These are phyloP conservation scores for Rhynchophorus ferrugineus DNA, from an alignment of 1,140 invertebrate species.

Conservation along the genomic window DNA sequence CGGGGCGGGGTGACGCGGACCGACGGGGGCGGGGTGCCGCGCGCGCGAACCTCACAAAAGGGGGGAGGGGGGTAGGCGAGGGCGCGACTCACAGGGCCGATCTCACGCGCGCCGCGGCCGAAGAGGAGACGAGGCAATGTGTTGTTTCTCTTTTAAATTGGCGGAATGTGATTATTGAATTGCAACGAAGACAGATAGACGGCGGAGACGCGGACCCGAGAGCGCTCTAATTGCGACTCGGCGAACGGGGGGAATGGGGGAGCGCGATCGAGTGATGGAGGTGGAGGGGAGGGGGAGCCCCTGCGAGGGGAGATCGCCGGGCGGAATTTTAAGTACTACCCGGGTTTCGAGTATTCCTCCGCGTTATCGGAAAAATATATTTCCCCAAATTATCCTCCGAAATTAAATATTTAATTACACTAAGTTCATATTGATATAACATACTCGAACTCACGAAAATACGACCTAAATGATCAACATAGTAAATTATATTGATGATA, in stretches of 20 bases:
- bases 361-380: no score
- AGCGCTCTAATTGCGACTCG: neutral
- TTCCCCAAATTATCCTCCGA: no score
- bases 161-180: constrained; percentile 23
- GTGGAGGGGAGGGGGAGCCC: neutral
- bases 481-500: no score
- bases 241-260: neutral
- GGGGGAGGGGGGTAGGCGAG: constrained; percentile 3
- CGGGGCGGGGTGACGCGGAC: neutral
- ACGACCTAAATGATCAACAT: no score
- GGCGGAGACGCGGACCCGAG: constrained; percentile 12
- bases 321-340: neutral
- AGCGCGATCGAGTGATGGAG: neutral
- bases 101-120: constrained; percentile 3
- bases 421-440: no score
- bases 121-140: neutral
- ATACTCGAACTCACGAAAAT: no score
- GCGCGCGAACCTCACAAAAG: no score
- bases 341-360: no score
- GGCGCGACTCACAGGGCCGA: constrained; percentile 5
- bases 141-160: constrained; percentile 23
- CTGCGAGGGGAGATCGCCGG: neutral
- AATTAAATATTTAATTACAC: no score
- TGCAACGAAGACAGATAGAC: constrained; percentile 10
- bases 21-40: neutral